Evolutionary conservation across 2,797 vertebrate genomes (phyloP).

Genomic region (Mormyrus proboscirostris): DNA sequence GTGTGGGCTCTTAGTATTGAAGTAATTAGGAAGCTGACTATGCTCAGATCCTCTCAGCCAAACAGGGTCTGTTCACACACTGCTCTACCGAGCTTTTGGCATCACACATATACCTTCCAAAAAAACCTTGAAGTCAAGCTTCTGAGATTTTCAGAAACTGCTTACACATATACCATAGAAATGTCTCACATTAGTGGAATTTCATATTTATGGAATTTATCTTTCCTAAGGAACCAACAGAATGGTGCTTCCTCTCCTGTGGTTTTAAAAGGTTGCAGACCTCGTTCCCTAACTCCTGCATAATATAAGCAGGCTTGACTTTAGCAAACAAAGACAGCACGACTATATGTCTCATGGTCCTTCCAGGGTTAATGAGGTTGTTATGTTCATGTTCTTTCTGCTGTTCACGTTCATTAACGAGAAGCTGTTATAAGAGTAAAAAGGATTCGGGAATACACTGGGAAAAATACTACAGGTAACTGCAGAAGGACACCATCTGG

Average conservation of each 20-base stretch:
- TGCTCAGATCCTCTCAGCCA: background rate
- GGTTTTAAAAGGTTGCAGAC: background rate
- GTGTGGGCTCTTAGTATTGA: background rate
- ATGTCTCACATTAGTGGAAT: background rate
- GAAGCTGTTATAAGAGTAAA: background rate
- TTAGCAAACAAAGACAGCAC: background rate
- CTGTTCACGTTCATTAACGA: background rate
- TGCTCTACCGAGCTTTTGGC: background rate
- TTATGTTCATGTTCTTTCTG: background rate
- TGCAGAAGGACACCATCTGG: background rate
- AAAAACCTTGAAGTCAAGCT: background rate
- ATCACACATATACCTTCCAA: background rate
- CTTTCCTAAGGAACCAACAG: background rate
- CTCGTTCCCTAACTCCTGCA: background rate
- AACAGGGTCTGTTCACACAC: background rate
- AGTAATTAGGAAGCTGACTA: background rate
- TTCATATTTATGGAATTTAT: background rate
- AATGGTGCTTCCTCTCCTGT: background rate
- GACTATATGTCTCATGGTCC: background rate
- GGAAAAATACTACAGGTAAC: conserved; percentile 2
- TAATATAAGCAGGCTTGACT: background rate
- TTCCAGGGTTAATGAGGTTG: background rate
- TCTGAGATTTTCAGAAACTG: background rate
- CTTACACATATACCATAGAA: background rate
- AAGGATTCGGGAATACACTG: background rate